Evolutionary conservation across 2,797 vertebrate genomes (phyloP), one percentile per base, ranked within the genome.

Genomic region (Sebastes hopkinsi): DNA sequence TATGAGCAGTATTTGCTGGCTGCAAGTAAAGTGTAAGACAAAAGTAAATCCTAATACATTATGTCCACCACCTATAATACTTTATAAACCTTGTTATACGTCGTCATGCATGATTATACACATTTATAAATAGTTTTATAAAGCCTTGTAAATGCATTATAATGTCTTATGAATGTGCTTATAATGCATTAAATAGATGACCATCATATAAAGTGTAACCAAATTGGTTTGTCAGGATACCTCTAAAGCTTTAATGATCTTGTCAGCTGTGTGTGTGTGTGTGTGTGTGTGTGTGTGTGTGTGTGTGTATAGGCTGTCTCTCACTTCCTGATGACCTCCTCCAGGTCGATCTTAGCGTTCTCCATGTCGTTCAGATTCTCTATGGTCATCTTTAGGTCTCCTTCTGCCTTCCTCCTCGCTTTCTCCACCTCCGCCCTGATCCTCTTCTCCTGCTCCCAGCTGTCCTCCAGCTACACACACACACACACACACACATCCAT

Each of bases 401-500:
- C 60, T 72, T 96, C 95, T 34, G 94, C 92, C 88, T 96, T 97
- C 66, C 87, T 81, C 27, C 88, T 83, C 50, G 85, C 89, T 81
- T 96, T 96, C 88, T 96, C 93, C 52, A 93, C 93, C 85, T 97
- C 95, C 0, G 77, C 84, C 1, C 92, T 85, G 60, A 95, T 96
- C 81, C 94, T 95, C 85, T 96, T 96, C 91, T 96, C 95, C 87
- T 96, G 89, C 79, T 96, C 93, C 88, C 89, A 94, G 64, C 92
- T 96, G 84, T 94, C 92, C 67, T 96, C 92, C 61, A 94, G 80
- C 90, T 95, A 79, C 73, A 76, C 61, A 77, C 69, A 84, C 18
- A 84, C 18, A 81, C 65, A 76, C 25, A 81, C 22, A 71, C 36
- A 67, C 36, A 71, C n/a, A 66, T 29, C 14, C 56, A 59, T 14